Base-by-base conservation (phyloP, 2,888 invertebrate genomes). In the Dusona sp. region DNA sequence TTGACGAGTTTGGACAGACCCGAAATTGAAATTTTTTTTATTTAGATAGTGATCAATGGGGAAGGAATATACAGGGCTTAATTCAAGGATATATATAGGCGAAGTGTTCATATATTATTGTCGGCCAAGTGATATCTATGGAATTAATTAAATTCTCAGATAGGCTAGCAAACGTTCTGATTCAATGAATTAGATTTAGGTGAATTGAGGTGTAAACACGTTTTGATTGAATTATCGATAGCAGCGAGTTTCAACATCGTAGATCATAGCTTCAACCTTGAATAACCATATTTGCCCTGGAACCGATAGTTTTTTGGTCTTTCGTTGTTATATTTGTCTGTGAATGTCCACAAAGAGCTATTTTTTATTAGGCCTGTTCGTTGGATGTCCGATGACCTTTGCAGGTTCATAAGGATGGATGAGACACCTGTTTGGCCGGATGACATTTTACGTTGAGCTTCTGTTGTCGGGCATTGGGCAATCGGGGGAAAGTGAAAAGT, bases 131-230 rank as follows among this genome's bases (percentile, higher is more conserved):
- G 61, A 57, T 70, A 48, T 48, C 87, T 87, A 89, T 89, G 89
- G 90, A 91, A 91, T 91, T 91, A 89, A 92, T 92, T 88, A 90
- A 91, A 91, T 90, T 90, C 89, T 89, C 86, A 89, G 90, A 89
- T 89, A 88, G 16, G 9, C 54, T 22, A 48, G 67, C 72, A 68
- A 83, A 67, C 77, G 80, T 75, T 79, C 51, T 54, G 86, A 88
- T 92, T 90, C 92, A 91, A 91, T 92, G 92, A 92, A 92, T 90
- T 2, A 89, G 91, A 90, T 92, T 93, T 91, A 91, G 91, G 91
- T 90, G 90, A 91, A 91, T 90, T 90, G 91, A 90, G 90, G 90
- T 91, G 92, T 92, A 92, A 92, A 92, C 90, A 90, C 88, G 90
- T 90, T 91, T 91, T 91, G 92, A 92, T 92, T 91, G 91, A 92